Conservation (phyloP, 2,888 invertebrate genomes). For the Tenthredo scrophulariae region DNA sequence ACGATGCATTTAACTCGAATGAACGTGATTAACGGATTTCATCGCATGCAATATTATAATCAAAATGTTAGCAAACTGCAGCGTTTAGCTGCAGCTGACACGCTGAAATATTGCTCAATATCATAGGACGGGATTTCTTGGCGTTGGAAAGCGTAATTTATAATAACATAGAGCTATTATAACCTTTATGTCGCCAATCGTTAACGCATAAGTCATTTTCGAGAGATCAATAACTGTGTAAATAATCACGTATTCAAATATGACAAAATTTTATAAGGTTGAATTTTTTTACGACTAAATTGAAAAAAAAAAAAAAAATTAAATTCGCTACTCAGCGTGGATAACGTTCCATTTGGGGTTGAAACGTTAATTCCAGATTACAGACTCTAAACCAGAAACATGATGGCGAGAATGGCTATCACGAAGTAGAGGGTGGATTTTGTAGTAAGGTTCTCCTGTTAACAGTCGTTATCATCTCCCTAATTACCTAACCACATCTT, state of each 20-base stretch:
- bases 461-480: conserved; percentile 43
- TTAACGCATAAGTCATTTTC: neutral
- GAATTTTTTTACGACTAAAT: neutral
- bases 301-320: neutral
- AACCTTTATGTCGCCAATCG: neutral
- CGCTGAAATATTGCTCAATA: neutral
- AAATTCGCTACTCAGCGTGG: neutral
- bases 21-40: neutral
- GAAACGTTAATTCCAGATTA: conserved; percentile 45
- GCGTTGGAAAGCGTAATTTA: neutral
- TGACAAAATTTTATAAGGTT: neutral
- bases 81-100: neutral
- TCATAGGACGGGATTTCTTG: neutral
- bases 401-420: conserved; percentile 32
- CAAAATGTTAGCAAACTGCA: neutral
- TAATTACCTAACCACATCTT: conserved; percentile 48
- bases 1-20: neutral
- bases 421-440: conserved; percentile 29
- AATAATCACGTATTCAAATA: neutral
- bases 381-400: conserved; percentile 48
- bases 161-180: neutral
- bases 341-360: conserved; percentile 33
- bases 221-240: neutral
- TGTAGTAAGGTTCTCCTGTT: conserved; percentile 38
- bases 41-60: conserved; percentile 24